Base-by-base conservation (phyloP, 1,140 invertebrate species). In the Ceratina japonica region DNA sequence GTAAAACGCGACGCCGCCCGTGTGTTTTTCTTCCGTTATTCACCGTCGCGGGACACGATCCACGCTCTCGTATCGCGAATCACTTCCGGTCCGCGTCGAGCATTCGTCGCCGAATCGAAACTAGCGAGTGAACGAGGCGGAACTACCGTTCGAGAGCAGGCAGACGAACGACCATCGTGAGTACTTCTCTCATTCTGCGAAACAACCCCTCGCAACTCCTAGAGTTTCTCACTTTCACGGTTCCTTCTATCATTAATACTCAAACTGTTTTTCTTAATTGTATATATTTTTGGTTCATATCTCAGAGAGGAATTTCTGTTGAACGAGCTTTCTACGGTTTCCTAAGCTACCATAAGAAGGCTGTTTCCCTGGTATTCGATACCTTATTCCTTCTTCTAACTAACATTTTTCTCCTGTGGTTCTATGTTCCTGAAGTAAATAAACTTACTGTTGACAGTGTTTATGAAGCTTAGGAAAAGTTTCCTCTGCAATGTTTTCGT, bases 1-100 rank as follows among this genome's bases (percentile, higher is more conserved):
- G 76, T 90, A 85, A 83, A 83, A 77, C 62, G 66, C 20, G 56
- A 49, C 68, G 13, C 31, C 51, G n/a, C n/a, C 27, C 69, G 75
- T 72, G 75, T 72, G 61, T 63, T 52, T 52, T 27, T 15, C 27
- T 56, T 37, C 27, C 27, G 4, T 37, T 59, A 20, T 52, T 13
- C 20, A 56, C n/a, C 66, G 18, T 69, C 22, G 44, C 58, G 52
- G 58, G 37, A 59, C 4, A 27, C 18, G 66, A 2, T 31, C 58
- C 18, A 58, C 31, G n/a, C 37, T 52, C 51, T 18, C 66, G 24
- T 44, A 20, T 62, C 15, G 24, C 58, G 44, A 31, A 56, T 49
- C 68, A 68, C 27, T 22, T 13, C 16, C 20, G 81, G 75, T 24
- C 56, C 54, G 64, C 15, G 63, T 20, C 31, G 16, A 75, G 61